Percentiles rank a stretch among this genome's conserved stretches.
phyloP scores from a whole-genome alignment of 2,888 invertebrate species.

The Leptogaster cylindrica region DNA sequence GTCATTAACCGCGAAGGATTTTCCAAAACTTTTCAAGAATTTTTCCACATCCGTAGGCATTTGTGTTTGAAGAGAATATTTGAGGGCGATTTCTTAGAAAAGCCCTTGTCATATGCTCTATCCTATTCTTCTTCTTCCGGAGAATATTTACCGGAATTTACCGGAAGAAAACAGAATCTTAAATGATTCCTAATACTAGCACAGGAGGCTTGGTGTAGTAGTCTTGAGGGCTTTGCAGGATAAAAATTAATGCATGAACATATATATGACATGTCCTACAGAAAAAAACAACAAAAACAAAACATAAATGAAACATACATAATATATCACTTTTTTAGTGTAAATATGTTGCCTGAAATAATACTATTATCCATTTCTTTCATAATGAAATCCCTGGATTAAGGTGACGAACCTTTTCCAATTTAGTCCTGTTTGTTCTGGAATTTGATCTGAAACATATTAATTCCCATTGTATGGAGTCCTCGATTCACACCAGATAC shows the following conservation, averaged over 20 bases:
- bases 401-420: conserved; percentile 28
- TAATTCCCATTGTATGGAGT: conserved; percentile 2
- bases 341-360: conserved; percentile 19
- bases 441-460: conserved; percentile 10
- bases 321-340: too few species aligned
- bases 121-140: background rate
- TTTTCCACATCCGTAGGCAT: conserved; percentile 35
- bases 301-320: too few species aligned
- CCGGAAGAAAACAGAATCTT: background rate
- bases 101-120: background rate
- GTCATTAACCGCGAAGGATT: conserved; percentile 36
- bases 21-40: too few species aligned
- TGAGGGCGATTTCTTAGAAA: conserved; percentile 21
- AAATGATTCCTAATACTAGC: background rate
- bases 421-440: conserved; percentile 4
- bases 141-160: background rate
- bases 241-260: conserved; percentile 26
- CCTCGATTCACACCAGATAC: background rate
- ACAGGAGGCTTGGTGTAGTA: background rate
- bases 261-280: conserved; percentile 7
- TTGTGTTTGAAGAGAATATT: conserved; percentile 23
- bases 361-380: conserved; percentile 31
- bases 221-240: background rate
- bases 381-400: conserved; percentile 16
- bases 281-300: too few species aligned